These are phyloP conservation scores for Cyphomyrus plagiostoma DNA, from an alignment of 2,113 vertebrate species.

Conservation along the genomic window DNA sequence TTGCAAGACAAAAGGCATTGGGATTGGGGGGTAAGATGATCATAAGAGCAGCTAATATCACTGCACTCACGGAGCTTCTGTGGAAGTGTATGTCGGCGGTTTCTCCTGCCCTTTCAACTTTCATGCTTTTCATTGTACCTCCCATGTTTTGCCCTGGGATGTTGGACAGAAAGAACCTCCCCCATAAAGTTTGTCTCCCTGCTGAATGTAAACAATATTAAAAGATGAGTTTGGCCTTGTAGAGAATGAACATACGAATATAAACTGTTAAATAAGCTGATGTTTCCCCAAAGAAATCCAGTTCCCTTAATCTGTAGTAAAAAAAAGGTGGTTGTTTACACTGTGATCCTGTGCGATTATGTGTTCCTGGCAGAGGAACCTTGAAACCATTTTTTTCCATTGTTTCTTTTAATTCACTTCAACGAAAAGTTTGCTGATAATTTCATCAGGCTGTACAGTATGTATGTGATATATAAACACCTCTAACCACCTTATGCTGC, in stretches of 20 bases:
- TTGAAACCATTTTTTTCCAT: background rate
- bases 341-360: background rate
- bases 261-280: background rate
- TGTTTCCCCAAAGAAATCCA: background rate
- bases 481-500: background rate
- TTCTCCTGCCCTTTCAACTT: background rate
- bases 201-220: background rate
- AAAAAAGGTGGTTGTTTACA: background rate
- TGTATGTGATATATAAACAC: background rate
- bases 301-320: background rate
- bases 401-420: background rate
- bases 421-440: background rate
- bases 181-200: background rate
- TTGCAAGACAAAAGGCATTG: background rate
- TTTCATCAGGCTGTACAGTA: background rate
- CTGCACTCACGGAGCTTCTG: background rate
- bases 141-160: background rate
- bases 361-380: background rate
- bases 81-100: background rate
- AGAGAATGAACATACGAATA: background rate
- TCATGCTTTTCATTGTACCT: background rate
- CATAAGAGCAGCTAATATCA: background rate
- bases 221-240: background rate
- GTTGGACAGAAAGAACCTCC: background rate
- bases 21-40: background rate